phyloP scores from a whole-genome alignment of 1,140 invertebrate species.

The Coenobita brevimanus region DNA sequence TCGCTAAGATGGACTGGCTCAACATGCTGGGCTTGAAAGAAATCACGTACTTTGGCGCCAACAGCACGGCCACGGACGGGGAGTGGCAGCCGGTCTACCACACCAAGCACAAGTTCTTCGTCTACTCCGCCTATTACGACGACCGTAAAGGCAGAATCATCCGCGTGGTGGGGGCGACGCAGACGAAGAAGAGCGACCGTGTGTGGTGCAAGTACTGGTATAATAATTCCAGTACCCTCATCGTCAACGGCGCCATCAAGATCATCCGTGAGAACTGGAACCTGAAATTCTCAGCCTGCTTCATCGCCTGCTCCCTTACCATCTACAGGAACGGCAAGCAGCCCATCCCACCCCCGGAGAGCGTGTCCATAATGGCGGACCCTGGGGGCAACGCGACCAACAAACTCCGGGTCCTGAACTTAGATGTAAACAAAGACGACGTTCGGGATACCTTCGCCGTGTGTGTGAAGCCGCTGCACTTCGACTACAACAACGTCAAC shows the following conservation, averaged over 20 bases:
- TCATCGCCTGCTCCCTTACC: slow-evolving; percentile 85
- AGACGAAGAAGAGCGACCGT: slow-evolving; percentile 81
- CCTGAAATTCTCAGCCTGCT: slow-evolving; percentile 92
- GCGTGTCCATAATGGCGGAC: slow-evolving; percentile 67
- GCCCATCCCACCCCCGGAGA: slow-evolving; percentile 63
- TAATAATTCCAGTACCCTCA: slow-evolving; percentile 69
- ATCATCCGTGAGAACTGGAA: slow-evolving; percentile 95
- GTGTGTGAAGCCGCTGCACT: slow-evolving; percentile 96
- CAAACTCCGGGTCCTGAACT: slow-evolving; percentile 75
- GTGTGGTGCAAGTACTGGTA: slow-evolving; percentile 92
- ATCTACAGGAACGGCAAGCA: slow-evolving; percentile 76
- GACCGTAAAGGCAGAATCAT: slow-evolving; percentile 75
- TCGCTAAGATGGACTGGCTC: slow-evolving; percentile 60
- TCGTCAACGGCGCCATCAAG: slow-evolving; percentile 75
- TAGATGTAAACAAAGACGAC: slow-evolving; percentile 70
- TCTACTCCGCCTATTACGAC: slow-evolving; percentile 92
- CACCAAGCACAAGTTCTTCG: slow-evolving; percentile 84
- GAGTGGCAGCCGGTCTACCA: slow-evolving; percentile 74
- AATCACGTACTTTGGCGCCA: slow-evolving; percentile 56
- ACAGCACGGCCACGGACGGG: slow-evolving; percentile 70
- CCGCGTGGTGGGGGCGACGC: slow-evolving; percentile 81
- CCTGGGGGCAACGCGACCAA: slow-evolving; percentile 76
- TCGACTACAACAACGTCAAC: slow-evolving; percentile 84
- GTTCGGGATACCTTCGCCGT: slow-evolving; percentile 79
- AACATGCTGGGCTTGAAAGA: slow-evolving; percentile 51